A percentile compares a stretch with the other conserved stretches of the same genome.
Evolutionary conservation across 2,113 vertebrate genomes (phyloP).

Genomic region (Tricholaema leucomelas): DNA sequence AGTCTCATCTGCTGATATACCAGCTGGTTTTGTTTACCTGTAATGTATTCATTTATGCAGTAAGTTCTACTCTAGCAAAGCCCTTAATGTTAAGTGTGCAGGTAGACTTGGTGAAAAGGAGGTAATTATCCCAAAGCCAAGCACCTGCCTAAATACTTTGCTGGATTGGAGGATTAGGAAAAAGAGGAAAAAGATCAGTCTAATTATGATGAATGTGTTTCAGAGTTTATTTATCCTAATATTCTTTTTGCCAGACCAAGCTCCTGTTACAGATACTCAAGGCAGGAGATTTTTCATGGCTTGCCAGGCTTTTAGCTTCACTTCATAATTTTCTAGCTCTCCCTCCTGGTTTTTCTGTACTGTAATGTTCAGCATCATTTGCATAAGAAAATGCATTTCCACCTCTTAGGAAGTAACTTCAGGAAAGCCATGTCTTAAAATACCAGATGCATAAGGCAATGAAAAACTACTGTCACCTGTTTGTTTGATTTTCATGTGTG

Average conservation of each 20-base stretch:
- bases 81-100: conserved; percentile 10
- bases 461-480: not conserved
- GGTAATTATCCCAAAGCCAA: conserved; percentile 35
- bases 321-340: not conserved
- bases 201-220: conserved; percentile 26
- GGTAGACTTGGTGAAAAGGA: conserved; percentile 20
- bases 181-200: conserved; percentile 2
- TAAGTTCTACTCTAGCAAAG: not conserved
- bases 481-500: not conserved
- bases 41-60: conserved; percentile 23
- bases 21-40: conserved; percentile 32
- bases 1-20: not conserved
- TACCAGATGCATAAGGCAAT: not conserved
- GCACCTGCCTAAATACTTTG: conserved; percentile 22
- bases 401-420: not conserved
- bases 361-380: not conserved
- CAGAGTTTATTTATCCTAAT: conserved; percentile 5
- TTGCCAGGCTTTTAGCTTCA: not conserved
- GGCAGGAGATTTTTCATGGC: rapidly evolving
- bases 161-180: conserved; percentile 3
- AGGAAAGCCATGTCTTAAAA: not conserved
- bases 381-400: not conserved
- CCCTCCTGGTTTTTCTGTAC: not conserved
- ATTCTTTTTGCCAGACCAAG: conserved; percentile 2
- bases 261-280: not conserved